Evolutionary conservation across 2,888 invertebrate species (phyloP), one percentile per base, ranked within the genome.

Genomic region (Ptycholaimellus sp.): DNA sequence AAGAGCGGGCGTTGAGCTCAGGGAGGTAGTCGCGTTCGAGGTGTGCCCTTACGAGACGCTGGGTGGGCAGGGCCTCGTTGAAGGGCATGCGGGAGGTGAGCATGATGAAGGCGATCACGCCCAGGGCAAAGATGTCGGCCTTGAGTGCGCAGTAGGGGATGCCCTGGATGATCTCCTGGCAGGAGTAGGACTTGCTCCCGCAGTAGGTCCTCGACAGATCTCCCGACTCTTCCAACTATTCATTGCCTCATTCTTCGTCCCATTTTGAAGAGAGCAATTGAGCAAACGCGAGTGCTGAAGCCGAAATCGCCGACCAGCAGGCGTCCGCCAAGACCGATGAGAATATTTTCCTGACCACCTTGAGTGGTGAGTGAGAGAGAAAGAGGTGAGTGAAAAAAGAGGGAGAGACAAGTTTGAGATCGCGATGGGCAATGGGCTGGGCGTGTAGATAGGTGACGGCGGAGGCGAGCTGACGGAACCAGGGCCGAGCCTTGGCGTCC

Each of bases 291-390:
- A 44, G 55, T 58, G 28, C 58, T 56, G 44, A 62, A 62, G 17
- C 62, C 61, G 40, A 61, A 62, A 46, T 62, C 62, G 42, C 55
- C 54, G n/a, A 62, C 49, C 40, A 59, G 59, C 34, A 61, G 50
- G 39, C 57, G 55, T 38, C 47, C 49, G 42, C 58, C 57, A 3
- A 44, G 42, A 3, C 23, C 18, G 32, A 63, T 49, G n/a, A 64
- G 48, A n/a, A 64, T 50, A 42, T 64, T 61, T 47, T 64, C 64
- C 46, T 64, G n/a, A n/a, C n/a, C n/a, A n/a, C n/a, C n/a, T n/a
- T n/a, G n/a, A n/a, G n/a, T n/a, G n/a, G n/a, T n/a, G n/a, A n/a
- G n/a, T n/a, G n/a, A n/a, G n/a, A n/a, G n/a, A n/a, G n/a, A n/a
- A n/a, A n/a, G n/a, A n/a, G n/a, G n/a, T n/a, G n/a, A n/a, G n/a